Conservation (phyloP, 2,888 invertebrate genomes). For the Microplitis deprimator region DNA sequence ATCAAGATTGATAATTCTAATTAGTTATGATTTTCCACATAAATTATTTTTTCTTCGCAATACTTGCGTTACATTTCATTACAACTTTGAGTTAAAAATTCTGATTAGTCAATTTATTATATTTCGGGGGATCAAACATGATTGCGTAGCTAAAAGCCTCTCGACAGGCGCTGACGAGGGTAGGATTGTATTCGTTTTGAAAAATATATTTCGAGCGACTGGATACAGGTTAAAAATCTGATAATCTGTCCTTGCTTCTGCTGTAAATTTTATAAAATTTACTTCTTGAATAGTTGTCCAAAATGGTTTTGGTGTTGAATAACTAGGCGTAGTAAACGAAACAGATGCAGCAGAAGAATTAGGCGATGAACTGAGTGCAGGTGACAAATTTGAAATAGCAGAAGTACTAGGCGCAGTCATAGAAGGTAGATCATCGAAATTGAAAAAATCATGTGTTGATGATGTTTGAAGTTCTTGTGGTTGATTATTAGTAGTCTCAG, state of each 20-base stretch:
- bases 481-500: neutral
- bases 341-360: neutral
- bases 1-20: neutral
- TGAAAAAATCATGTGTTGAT: neutral
- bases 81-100: neutral
- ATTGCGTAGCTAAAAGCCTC: constrained; percentile 2
- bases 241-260: constrained; percentile 5
- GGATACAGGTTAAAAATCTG: neutral
- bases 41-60: neutral
- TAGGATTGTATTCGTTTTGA: constrained; percentile 3
- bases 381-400: neutral
- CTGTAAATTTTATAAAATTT: neutral
- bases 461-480: neutral
- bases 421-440: constrained; percentile 4
- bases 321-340: neutral
- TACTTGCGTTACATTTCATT: constrained; percentile 8
- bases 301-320: neutral
- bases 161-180: constrained; percentile 1
- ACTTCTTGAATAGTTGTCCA: neutral
- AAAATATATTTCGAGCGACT: neutral
- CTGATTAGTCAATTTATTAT: constrained; percentile 12
- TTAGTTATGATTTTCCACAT: neutral
- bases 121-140: constrained; percentile 1
- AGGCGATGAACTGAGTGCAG: neutral
- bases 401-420: neutral